Base-by-base conservation (phyloP, 1,140 invertebrate genomes). In the Drosophila melanogaster region DNA sequence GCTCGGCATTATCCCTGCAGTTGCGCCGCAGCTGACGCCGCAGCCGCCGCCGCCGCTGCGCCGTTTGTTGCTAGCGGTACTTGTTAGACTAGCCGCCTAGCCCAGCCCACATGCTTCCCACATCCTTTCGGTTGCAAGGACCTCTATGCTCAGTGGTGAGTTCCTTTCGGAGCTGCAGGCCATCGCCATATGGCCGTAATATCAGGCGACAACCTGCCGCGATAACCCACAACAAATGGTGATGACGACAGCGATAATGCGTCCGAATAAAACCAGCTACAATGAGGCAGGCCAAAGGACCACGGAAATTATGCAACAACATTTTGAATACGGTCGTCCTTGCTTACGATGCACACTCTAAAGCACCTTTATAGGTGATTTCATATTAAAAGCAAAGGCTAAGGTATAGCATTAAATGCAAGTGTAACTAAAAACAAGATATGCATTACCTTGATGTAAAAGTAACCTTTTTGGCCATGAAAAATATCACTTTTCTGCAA, bases 11-110 rank as follows among this genome's bases (percentile, higher is more conserved):
- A 17, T 37, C 8, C 50, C 12, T 61, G 58, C 58, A 61, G 58
- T 58, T 61, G 58, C 47, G 47, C 47, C 56, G 41, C 55, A 11
- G 37, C 37, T 38, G 37, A 38, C 37, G 37, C 12, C 14, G 47
- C 47, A 26, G 57, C 33, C 47, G 37, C 37, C 4, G 46, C 46
- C 17, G 57, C 49, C 49, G 58, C 58, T 60, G 58, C 58, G 58
- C 35, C 11, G 51, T 58, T 40, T 14, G 30, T 24, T 53, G 44
- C 22, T 22, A 22, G 19, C 19, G 43, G 19, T 2, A 44, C 19
- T 12, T 12, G 37, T 14, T 14, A 4, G 11, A 0, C 37, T 38
- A 14, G 37, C 37, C 37, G 37, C 44, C 22, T 22, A 22, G 19
- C 44, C 19, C 1, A n/a, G n/a, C n/a, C n/a, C n/a, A n/a, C n/a